phyloP scores from a whole-genome alignment of 2,113 vertebrate genomes.

The Cheirogaleus medius region DNA sequence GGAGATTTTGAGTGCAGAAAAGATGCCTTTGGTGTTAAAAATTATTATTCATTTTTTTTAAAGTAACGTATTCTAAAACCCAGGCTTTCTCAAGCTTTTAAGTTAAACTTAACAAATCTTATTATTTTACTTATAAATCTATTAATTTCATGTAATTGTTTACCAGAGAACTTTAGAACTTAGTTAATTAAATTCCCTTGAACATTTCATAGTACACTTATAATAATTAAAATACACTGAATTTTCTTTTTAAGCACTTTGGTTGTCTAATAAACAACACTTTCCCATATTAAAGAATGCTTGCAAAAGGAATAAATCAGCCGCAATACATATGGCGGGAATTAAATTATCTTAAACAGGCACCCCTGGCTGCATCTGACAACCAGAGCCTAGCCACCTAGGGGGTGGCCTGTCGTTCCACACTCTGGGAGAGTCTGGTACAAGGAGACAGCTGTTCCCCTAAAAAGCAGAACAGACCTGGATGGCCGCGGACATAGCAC shows the following conservation, averaged over 20 bases:
- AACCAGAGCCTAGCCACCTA: accelerated
- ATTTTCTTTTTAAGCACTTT: neutral
- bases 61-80: neutral
- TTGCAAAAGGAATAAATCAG: neutral
- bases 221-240: conserved; percentile 9
- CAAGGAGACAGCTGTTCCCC: neutral
- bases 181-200: conserved; percentile 4
- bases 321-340: neutral
- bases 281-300: neutral
- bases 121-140: neutral
- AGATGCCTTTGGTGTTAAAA: neutral
- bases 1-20: neutral
- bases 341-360: neutral
- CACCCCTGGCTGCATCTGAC: neutral
- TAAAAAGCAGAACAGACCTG: neutral
- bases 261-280: neutral
- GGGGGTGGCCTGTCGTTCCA: neutral
- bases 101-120: neutral
- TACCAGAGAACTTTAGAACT: neutral
- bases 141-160: neutral
- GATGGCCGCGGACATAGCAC: neutral
- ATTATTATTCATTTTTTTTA: neutral
- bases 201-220: neutral
- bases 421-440: neutral
- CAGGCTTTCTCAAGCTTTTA: conserved; percentile 1